Evolutionary conservation across 53 echinoderm and acorn worm genomes (phyloP), one percentile per base, ranked within the genome.

Genomic region (Zoroaster sp.): DNA sequence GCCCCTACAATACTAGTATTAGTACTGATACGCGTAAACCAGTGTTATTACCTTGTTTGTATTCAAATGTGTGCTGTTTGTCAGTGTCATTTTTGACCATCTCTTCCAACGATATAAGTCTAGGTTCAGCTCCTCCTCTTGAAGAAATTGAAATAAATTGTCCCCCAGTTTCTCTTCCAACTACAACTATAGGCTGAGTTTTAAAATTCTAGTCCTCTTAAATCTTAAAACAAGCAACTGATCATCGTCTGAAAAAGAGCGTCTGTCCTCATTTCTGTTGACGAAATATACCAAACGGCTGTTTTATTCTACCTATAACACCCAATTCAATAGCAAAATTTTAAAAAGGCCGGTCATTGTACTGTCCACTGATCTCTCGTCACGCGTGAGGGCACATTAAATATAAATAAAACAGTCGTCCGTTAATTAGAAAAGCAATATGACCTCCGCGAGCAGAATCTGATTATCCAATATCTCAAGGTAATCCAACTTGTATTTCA

Each of bases 51-150:
- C 72, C 72, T 72, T 35, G 21, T 7, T n/a, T 36, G 52, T 39
- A 51, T 73, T 86, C 73, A 36, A 72, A 73, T 86, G 28, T 43
- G 72, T 30, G 70, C 69, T 72, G 40, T 54, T 65, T 42, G 28
- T 35, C 5, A n/a, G n/a, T 36, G 82, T 90, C 34, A 82, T 88
- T 63, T 86, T 91, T 2, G 95, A 93, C 72, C 90, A 83, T 87
- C 95, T 88, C 69, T 93, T 95, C 95, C 95, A 95, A 33, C 93
- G 77, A 73, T 93, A 95, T 25, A 95, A 71, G 74, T 91, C 95
- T 45, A 38, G 35, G 34, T 66, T 70, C 71, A 36, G 49, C 70
- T 71, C 5, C 45, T 70, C 85, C 69, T 85, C 21, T 28, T 25
- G 2, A 59, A 59, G 63, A 25, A 59, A 23, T 43, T 2, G 40